A percentile compares a stretch with the other conserved stretches of the same genome.
These are phyloP conservation scores for Galaxea fascicularis DNA, from an alignment of 92 coral and sea anemone genomes.

Conservation along the genomic window DNA sequence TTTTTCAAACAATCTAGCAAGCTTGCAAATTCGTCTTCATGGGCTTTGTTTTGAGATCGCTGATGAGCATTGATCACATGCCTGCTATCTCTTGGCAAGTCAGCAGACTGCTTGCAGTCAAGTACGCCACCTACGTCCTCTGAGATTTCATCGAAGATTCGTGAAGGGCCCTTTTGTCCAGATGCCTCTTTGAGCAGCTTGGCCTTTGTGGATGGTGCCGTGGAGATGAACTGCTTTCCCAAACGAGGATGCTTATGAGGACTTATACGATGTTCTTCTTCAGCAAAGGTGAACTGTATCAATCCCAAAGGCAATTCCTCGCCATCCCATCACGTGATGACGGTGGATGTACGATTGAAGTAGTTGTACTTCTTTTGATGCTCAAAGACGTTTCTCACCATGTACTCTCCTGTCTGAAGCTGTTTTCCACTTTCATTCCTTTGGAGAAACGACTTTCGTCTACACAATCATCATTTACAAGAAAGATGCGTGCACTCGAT, in stretches of 20 bases:
- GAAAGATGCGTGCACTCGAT: constrained; percentile 52
- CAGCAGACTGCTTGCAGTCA: constrained; percentile 43
- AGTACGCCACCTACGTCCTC: constrained; percentile 60
- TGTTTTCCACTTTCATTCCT: constrained; percentile 33
- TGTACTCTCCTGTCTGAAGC: too few species aligned
- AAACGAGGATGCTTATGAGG: constrained; percentile 62
- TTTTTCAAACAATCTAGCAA: too few species aligned
- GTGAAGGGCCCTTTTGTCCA: constrained; percentile 45
- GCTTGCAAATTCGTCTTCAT: constrained; percentile 54
- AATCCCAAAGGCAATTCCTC: constrained; percentile 49
- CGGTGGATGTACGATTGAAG: constrained; percentile 43
- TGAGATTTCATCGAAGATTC: constrained; percentile 48
- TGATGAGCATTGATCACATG: too few species aligned
- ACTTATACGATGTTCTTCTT: constrained; percentile 59
- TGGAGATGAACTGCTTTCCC: constrained; percentile 51
- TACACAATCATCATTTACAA: constrained; percentile 16
- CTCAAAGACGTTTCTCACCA: constrained; percentile 36
- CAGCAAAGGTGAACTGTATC: constrained; percentile 42
- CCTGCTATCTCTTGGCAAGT: too few species aligned
- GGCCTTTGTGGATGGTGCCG: too few species aligned
- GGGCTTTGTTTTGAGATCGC: too few species aligned
- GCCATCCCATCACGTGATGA: constrained; percentile 34
- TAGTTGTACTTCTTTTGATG: constrained; percentile 52
- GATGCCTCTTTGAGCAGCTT: constrained; percentile 47
- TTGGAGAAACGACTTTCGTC: constrained; percentile 37